Evolutionary conservation across 2,888 invertebrate species (phyloP), one percentile per base, ranked within the genome.

Genomic region (Sinohyriopsis cumingii): DNA sequence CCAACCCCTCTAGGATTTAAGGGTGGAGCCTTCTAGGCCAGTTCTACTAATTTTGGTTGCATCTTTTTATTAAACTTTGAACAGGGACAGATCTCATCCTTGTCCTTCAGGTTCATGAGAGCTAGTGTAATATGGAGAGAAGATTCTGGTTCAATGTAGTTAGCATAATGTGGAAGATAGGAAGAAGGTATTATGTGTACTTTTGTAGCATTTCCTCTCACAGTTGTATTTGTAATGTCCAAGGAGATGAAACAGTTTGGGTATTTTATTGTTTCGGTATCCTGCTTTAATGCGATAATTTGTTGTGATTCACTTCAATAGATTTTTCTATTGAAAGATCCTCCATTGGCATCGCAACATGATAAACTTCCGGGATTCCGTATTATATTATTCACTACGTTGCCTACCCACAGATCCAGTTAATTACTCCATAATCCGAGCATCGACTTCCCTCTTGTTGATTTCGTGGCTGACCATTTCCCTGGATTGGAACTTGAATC

Each of bases 61-160:
- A 74, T 71, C 28, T 75, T 73, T 22, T 83, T 69, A 24, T 87
- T 70, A 12, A 80, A 83, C 25, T 82, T 71, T 9, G 73, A 74
- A 45, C 84, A 85, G 59, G 78, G 69, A 5, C 69, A 68, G 3
- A 87, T 61, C 60, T 87, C 81, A 59, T 85, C 81, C 1, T 78
- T 72, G 7, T 81, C 80, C 69, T 89, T 85, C 3, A 90, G 79
- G 22, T 89, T 83, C 1, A 91, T 73, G 61, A 87, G 87, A 65
- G 85, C 84, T 1, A 91, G 80, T 1, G 91, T 91, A 61, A 91
- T 70, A 78, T 91, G 91, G 7, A 90, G 80, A 24, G 86, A 72
- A 22, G 79, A 77, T 1, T 79, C 75, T 15, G 84, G 85, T 57
- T 90, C 86, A 61, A 83, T 81, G 72, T 89, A 88, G 22, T 83